phyloP scores from a whole-genome alignment of 2,797 vertebrate genomes.

The Enoplosus armatus region DNA sequence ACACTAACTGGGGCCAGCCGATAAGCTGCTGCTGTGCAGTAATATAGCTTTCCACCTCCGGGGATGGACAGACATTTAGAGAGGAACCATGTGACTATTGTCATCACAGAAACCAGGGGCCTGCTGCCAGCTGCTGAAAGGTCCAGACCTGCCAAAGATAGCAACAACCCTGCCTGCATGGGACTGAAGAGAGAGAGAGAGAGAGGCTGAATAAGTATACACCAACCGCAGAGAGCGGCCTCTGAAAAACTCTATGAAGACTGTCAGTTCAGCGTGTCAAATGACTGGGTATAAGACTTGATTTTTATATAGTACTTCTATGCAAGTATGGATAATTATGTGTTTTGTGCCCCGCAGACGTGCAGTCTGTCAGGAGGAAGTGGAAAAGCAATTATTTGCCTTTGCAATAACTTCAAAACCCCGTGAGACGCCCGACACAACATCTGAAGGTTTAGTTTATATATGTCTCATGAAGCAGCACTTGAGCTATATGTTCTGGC shows the following conservation, averaged over 20 bases:
- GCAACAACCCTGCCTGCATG: slow-evolving; percentile 44
- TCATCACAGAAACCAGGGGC: slow-evolving; percentile 60
- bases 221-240: slow-evolving; percentile 55
- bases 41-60: slow-evolving; percentile 49
- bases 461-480: slow-evolving; percentile 4
- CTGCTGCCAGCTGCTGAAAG: slow-evolving; percentile 61
- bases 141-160: slow-evolving; percentile 76
- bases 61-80: slow-evolving; percentile 45
- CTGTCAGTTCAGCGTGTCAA: slow-evolving; percentile 69
- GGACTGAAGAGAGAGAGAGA: slow-evolving; percentile 23
- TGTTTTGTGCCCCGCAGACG: slow-evolving; percentile 55
- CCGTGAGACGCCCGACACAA: not conserved
- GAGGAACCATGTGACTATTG: slow-evolving; percentile 69
- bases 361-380: slow-evolving; percentile 64
- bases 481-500: slow-evolving; percentile 10
- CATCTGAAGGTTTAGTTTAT: slow-evolving; percentile 41
- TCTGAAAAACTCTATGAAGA: slow-evolving; percentile 66
- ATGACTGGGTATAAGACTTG: slow-evolving; percentile 63
- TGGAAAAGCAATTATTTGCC: slow-evolving; percentile 66
- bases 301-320: slow-evolving; percentile 71
- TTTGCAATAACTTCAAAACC: slow-evolving; percentile 57
- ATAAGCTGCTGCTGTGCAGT: slow-evolving; percentile 35
- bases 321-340: slow-evolving; percentile 68
- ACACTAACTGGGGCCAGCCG: slow-evolving; percentile 26
- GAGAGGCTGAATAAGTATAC: slow-evolving; percentile 38